These are phyloP conservation scores for Cryptus armator DNA, from an alignment of 2,888 invertebrate species.

Conservation along the genomic window DNA sequence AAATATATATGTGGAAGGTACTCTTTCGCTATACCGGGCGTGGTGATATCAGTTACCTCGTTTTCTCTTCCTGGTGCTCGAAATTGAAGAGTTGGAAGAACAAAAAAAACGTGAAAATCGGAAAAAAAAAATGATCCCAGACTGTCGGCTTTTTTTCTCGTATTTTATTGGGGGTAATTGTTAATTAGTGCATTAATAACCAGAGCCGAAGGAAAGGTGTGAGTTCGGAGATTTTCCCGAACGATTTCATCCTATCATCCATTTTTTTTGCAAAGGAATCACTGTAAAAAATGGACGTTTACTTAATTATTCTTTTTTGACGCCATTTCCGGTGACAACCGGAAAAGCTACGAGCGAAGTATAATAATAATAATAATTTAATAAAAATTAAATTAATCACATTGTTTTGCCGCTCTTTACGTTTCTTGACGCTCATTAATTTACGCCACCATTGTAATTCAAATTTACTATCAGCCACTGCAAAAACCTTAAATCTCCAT, in stretches of 20 bases:
- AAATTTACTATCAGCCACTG: too few relatives aligned
- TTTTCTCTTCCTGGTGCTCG: constrained; percentile 55
- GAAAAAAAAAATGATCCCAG: constrained; percentile 49
- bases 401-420: too few relatives aligned
- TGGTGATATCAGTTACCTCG: constrained; percentile 62
- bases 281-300: too few relatives aligned
- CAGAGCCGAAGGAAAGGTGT: constrained; percentile 6
- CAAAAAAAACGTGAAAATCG: constrained; percentile 35
- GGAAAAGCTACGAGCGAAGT: too few relatives aligned
- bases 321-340: too few relatives aligned
- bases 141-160: constrained; percentile 42
- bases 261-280: not conserved
- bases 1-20: constrained; percentile 48
- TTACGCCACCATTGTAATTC: too few relatives aligned
- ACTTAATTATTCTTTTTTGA: too few relatives aligned
- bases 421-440: too few relatives aligned
- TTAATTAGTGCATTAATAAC: constrained; percentile 41
- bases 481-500: too few relatives aligned
- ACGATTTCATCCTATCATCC: not conserved
- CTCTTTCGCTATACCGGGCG: constrained; percentile 61
- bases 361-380: too few relatives aligned
- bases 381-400: too few relatives aligned
- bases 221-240: not conserved
- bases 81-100: constrained; percentile 38
- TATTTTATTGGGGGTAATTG: constrained; percentile 42